Base-by-base conservation (phyloP, 2,797 vertebrate genomes). In the Decapterus maruadsi region DNA sequence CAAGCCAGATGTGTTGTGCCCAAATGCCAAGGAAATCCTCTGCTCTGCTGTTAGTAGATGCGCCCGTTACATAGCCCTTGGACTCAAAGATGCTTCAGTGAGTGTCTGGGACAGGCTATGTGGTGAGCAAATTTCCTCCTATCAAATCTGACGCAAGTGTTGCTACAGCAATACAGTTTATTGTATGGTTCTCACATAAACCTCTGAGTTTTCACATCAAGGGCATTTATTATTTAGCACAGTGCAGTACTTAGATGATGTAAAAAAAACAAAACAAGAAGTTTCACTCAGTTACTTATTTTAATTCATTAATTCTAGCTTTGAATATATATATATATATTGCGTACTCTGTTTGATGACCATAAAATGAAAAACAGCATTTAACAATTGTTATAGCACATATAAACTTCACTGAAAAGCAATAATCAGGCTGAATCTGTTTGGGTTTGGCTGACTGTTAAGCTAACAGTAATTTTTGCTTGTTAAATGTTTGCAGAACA, bases 31-130 rank as follows among this genome's bases (percentile, higher is more conserved):
- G 8, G 93, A 95, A 61, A 96, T 98, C 63, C 51, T 79, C 0
- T 94, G 92, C 85, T 97, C 96, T 0, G 89, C 93, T 63, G 86
- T 96, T 53, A 96, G 95, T 54, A 71, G 71, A 74, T 96, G 92
- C 76, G 92, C 84, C 17, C 91, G 84, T 57, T 95, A 94, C 87
- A 78, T 98, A 19, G 94, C 91, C 40, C 86, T 97, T 50, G 96
- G 95, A n/a, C 95, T 97, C 8, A 90, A 88, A 57, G 94, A 95
- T 42, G 92, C 93, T 13, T 75, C 94, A 75, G 85, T 97, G 75
- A 95, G 92, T 14, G 80, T 97, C 13, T 98, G 96, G 97, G 96
- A 98, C 89, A 83, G 93, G 62, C 82, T 70, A 0, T 69, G 92
- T 70, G 95, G 97, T 98, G 67, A 95, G 96, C 36, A 69, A 65